phyloP scores from a whole-genome alignment of 2,797 vertebrate species.

The Megaceryle alcyon region DNA sequence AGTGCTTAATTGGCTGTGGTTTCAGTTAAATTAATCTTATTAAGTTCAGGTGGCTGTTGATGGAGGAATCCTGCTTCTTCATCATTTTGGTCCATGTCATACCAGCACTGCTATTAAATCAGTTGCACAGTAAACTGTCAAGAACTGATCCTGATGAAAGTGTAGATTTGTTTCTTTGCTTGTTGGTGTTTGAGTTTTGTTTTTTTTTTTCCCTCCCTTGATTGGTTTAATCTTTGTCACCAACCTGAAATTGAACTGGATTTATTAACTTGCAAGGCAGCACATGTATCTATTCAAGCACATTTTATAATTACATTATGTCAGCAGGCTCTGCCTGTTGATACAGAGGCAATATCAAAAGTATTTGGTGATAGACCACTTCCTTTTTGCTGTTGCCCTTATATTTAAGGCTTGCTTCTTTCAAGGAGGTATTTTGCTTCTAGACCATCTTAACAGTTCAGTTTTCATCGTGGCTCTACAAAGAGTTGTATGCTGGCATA shows the following conservation, averaged over 20 bases:
- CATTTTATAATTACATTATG: not conserved
- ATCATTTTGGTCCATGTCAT: not conserved
- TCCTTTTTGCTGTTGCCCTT: not conserved
- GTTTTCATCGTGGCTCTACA: not conserved
- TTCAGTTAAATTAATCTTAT: not conserved
- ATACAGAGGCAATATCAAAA: not conserved
- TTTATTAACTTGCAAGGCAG: not conserved
- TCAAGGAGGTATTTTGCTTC: not conserved
- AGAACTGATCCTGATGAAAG: not conserved
- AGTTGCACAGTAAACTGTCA: not conserved
- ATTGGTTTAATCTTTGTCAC: not conserved
- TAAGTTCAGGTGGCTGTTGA: not conserved
- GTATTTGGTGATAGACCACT: not conserved
- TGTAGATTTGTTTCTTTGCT: accelerated
- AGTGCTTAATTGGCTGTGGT: not conserved
- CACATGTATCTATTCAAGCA: not conserved
- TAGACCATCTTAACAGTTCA: not conserved
- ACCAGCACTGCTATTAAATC: not conserved
- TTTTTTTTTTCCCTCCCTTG: too few species aligned
- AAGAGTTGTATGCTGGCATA: not conserved
- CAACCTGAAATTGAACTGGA: not conserved
- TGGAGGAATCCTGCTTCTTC: not conserved
- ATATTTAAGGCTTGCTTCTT: not conserved
- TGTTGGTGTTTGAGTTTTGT: too few species aligned
- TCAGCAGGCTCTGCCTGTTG: not conserved